A percentile compares a stretch with the other conserved stretches of the same genome.
phyloP scores from a whole-genome alignment of 1,140 invertebrate species.

The Camponotus floridanus region DNA sequence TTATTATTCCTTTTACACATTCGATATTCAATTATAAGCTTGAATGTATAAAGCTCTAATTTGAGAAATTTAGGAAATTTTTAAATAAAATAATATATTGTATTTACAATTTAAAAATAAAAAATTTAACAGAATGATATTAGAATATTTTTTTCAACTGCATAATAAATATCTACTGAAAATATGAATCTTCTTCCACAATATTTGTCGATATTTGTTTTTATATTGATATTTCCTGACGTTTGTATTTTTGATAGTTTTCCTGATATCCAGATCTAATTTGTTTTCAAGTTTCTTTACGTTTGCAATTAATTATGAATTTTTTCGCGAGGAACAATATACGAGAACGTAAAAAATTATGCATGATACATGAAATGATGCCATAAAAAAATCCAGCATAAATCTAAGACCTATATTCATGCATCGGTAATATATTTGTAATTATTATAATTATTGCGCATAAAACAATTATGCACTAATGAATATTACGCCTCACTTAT shows the following conservation, averaged over 20 bases:
- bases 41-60: not conserved
- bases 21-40: not conserved
- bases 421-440: not conserved
- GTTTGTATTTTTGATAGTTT: conserved; percentile 40
- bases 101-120: not conserved
- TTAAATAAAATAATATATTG: conserved; percentile 19
- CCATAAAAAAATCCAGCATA: conserved; percentile 19
- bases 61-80: not conserved
- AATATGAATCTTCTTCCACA: not conserved
- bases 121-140: conserved; percentile 15
- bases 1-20: not conserved
- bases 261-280: conserved; percentile 10
- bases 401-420: conserved; percentile 20
- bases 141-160: conserved; percentile 32
- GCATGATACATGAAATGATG: conserved; percentile 27
- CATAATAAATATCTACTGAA: conserved; percentile 16
- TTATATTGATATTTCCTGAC: not conserved
- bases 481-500: too few species aligned
- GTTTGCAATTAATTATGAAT: conserved; percentile 56
- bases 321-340: not conserved
- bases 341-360: conserved; percentile 18
- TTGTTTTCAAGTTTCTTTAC: conserved; percentile 23
- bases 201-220: too few species aligned
- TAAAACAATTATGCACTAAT: not conserved
- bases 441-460: not conserved